A percentile compares a stretch with the other conserved stretches of the same genome.
Evolutionary conservation across 2,888 invertebrate species (phyloP).

Genomic region (Drosophila pseudotakahashii): DNA sequence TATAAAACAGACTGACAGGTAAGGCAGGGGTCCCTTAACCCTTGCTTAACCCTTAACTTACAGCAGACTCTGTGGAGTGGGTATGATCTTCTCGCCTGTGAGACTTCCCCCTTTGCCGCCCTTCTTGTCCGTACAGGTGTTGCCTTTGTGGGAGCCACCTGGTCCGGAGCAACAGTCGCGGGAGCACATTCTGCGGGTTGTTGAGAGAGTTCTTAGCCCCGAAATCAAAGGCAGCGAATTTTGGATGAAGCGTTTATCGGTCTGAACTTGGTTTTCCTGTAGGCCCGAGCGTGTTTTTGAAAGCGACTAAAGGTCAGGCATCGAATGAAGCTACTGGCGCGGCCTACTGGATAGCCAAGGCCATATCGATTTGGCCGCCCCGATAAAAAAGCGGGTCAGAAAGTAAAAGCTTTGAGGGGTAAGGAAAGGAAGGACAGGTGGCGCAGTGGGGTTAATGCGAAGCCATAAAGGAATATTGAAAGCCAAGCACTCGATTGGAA

Average conservation of each 20-base stretch:
- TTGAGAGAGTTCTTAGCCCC: slow-evolving; percentile 11
- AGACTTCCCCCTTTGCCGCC: background rate
- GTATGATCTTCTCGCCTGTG: slow-evolving; percentile 45
- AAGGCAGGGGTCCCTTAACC: background rate
- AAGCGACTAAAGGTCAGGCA: slow-evolving; percentile 1
- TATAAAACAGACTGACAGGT: slow-evolving; percentile 4
- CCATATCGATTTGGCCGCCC: slow-evolving; percentile 31
- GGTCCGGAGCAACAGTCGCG: slow-evolving; percentile 64
- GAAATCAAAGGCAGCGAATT: slow-evolving; percentile 9
- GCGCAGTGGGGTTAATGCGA: slow-evolving; percentile 3
- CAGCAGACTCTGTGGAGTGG: slow-evolving; percentile 69
- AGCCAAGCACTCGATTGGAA: slow-evolving; percentile 7
- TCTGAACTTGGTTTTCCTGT: background rate
- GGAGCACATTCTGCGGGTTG: slow-evolving; percentile 57
- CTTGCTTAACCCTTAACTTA: slow-evolving; percentile 45
- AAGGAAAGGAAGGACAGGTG: background rate
- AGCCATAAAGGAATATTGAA: slow-evolving; percentile 18
- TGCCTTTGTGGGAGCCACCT: slow-evolving; percentile 35
- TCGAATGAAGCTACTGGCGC: background rate
- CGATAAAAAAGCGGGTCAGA: slow-evolving; percentile 32
- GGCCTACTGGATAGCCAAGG: slow-evolving; percentile 14
- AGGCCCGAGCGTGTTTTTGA: slow-evolving; percentile 10
- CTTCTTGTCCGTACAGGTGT: slow-evolving; percentile 53
- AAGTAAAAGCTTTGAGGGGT: slow-evolving; percentile 2
- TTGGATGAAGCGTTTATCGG: background rate